phyloP scores from a whole-genome alignment of 2,113 vertebrate genomes.

The Pan troglodytes region NHGRI_mPanTro3-v2.1_pri NC_086015.1:141435501-141436000 shows the following conservation, averaged over 20 bases:
- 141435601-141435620: neutral
- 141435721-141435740: neutral
- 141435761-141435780: neutral
- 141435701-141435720: neutral
- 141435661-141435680: neutral
- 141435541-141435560: constrained; percentile 7
- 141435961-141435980: constrained; percentile 4
- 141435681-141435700: neutral
- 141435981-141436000: neutral
- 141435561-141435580: neutral
- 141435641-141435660: neutral
- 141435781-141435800: neutral
- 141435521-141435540: neutral
- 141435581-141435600: constrained; percentile 13
- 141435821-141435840: neutral
- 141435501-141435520: neutral
- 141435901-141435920: constrained; percentile 36
- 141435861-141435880: neutral
- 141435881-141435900: neutral
- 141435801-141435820: neutral
- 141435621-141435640: constrained; percentile 6
- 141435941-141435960: neutral
- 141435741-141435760: neutral
- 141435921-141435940: neutral
- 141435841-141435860: neutral